These are phyloP conservation scores for Cairina moschata DNA, from an alignment of 2,113 vertebrate genomes.

Conservation along the genomic window DNA sequence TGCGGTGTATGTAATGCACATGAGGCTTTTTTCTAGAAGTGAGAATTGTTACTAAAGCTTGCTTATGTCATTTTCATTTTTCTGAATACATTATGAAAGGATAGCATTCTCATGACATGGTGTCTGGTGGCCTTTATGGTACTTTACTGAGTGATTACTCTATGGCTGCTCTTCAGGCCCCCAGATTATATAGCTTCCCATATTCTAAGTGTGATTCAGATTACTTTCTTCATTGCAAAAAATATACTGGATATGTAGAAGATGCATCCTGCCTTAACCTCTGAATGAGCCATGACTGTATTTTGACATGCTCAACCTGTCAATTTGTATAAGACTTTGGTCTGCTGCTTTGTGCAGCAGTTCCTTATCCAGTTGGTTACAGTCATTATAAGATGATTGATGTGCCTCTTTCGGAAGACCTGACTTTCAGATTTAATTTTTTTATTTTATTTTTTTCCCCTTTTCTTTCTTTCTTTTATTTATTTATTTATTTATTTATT, in stretches of 20 bases:
- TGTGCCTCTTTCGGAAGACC: neutral
- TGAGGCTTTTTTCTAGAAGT: constrained; percentile 19
- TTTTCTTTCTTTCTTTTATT: neutral
- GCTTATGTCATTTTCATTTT: constrained; percentile 40
- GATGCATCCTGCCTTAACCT: neutral
- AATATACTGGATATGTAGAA: neutral
- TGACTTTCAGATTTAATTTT: neutral
- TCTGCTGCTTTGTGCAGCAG: neutral
- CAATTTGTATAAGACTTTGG: neutral
- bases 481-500: neutral
- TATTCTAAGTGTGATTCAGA: neutral
- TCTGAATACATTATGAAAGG: constrained; percentile 4
- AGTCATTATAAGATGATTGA: neutral
- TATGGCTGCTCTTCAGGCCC: neutral
- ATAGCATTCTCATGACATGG: neutral
- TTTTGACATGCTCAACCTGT: neutral
- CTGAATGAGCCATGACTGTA: neutral
- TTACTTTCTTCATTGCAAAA: constrained; percentile 1
- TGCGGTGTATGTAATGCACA: neutral
- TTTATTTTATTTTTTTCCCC: neutral
- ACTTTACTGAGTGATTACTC: neutral
- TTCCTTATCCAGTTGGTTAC: neutral
- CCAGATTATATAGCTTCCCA: neutral
- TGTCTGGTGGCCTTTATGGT: constrained; percentile 35
- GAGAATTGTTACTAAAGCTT: neutral